Percentiles rank a stretch among this genome's conserved stretches.
Evolutionary conservation across 2,113 vertebrate genomes (phyloP).

Genomic region (Phodopus roborovskii): DNA sequence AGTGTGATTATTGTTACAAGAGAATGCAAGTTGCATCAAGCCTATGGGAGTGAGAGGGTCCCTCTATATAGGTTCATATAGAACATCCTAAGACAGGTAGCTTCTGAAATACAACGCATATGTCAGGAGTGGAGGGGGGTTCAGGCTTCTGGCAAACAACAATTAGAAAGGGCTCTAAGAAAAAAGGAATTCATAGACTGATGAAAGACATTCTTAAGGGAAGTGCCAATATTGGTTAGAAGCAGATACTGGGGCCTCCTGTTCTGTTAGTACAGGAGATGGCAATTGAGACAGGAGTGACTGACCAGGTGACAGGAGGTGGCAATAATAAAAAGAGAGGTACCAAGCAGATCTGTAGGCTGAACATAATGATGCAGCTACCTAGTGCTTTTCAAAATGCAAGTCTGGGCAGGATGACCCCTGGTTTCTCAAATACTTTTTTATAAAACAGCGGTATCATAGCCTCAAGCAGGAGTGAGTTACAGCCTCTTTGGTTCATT

Average conservation of each 20-base stretch:
- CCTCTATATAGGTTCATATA: background rate
- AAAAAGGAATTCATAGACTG: background rate
- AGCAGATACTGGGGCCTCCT: background rate
- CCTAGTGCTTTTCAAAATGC: conserved; percentile 64
- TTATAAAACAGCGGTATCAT: conserved; percentile 72
- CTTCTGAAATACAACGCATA: conserved; percentile 13
- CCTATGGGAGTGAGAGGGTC: background rate
- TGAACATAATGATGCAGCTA: background rate
- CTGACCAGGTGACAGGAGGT: no score
- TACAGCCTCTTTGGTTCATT: conserved; percentile 26
- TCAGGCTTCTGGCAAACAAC: background rate
- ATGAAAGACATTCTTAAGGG: background rate
- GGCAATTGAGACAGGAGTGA: background rate
- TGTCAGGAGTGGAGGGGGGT: background rate
- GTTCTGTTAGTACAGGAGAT: background rate
- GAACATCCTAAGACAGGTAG: background rate
- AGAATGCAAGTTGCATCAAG: background rate
- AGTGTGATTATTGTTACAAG: conserved; percentile 25
- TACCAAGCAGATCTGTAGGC: background rate
- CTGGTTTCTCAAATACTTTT: conserved; percentile 68
- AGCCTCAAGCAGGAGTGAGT: conserved; percentile 65
- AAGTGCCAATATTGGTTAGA: background rate
- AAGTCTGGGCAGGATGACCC: conserved; percentile 76
- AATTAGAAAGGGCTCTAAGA: background rate
- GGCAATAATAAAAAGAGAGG: background rate